A percentile compares a stretch with the other conserved stretches of the same genome.
Evolutionary conservation across 2,888 invertebrate species (phyloP).

Genomic region (Atethmia centrago): DNA sequence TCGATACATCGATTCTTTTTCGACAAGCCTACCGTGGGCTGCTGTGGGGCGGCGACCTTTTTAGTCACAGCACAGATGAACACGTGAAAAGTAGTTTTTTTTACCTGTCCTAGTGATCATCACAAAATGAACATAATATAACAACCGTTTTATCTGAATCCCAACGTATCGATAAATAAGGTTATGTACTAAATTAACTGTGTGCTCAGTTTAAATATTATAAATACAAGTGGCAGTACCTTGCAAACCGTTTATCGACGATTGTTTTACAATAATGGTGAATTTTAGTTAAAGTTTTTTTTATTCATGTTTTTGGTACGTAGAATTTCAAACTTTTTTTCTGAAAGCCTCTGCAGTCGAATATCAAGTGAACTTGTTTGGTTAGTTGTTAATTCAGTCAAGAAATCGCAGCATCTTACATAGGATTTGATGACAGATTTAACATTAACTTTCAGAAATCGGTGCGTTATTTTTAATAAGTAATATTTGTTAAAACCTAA

Average conservation of each 20-base stretch:
- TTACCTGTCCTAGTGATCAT: conserved; percentile 5
- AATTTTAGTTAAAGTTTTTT: background rate
- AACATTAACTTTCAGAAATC: background rate
- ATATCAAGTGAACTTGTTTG: background rate
- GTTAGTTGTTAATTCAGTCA: background rate
- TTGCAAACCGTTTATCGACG: conserved; percentile 27
- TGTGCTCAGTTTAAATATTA: conserved; percentile 61
- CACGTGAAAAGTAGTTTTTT: background rate
- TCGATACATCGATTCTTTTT: too few species aligned
- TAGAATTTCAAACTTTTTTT: conserved; percentile 7
- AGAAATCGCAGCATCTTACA: background rate
- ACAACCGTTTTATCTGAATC: conserved; percentile 48
- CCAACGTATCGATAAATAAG: conserved; percentile 9
- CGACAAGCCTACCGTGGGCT: too few species aligned
- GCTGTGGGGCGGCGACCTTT: too few species aligned
- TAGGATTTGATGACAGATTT: background rate
- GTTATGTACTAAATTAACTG: conserved; percentile 50
- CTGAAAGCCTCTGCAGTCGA: background rate
- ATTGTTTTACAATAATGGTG: conserved; percentile 3
- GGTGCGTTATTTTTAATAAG: background rate
- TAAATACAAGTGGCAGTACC: conserved; percentile 65
- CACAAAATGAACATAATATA: conserved; percentile 5
- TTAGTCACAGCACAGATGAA: too few species aligned
- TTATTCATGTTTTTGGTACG: conserved; percentile 8
- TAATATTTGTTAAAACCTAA: too few species aligned